phyloP scores from a whole-genome alignment of 2,888 invertebrate species.

The Diachrysia chrysitis region DNA sequence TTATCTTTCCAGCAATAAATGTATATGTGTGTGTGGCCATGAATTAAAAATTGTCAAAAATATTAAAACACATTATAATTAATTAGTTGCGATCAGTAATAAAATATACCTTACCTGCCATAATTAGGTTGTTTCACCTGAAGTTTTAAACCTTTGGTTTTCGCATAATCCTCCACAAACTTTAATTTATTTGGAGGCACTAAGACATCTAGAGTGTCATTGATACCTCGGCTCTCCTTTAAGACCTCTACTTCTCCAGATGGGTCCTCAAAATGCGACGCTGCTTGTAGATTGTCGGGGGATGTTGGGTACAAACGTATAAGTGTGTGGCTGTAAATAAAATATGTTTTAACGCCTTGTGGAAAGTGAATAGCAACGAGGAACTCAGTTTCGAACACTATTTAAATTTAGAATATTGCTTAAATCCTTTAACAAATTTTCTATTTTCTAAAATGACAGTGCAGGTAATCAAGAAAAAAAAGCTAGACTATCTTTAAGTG shows the following conservation, averaged over 20 bases:
- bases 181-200: constrained; percentile 68
- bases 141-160: constrained; percentile 59
- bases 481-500: too few species aligned
- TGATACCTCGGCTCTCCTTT: constrained; percentile 73
- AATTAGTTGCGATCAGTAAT: neutral
- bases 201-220: constrained; percentile 80
- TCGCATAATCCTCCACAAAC: constrained; percentile 67
- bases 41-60: too few species aligned
- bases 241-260: constrained; percentile 70
- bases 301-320: constrained; percentile 69
- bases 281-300: constrained; percentile 64
- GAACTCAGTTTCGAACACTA: too few species aligned
- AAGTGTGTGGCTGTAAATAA: constrained; percentile 74
- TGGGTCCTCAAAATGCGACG: constrained; percentile 66
- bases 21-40: too few species aligned
- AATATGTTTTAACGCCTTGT: constrained; percentile 14
- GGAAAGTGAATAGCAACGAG: neutral
- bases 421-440: too few species aligned
- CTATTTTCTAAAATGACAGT: too few species aligned
- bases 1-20: too few species aligned
- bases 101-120: constrained; percentile 78
- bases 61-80: too few species aligned
- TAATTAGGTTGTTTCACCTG: constrained; percentile 72
- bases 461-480: too few species aligned
- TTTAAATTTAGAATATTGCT: too few species aligned